phyloP scores from a whole-genome alignment of 2,797 vertebrate species.

The Pseudochirops corinnae region DNA sequence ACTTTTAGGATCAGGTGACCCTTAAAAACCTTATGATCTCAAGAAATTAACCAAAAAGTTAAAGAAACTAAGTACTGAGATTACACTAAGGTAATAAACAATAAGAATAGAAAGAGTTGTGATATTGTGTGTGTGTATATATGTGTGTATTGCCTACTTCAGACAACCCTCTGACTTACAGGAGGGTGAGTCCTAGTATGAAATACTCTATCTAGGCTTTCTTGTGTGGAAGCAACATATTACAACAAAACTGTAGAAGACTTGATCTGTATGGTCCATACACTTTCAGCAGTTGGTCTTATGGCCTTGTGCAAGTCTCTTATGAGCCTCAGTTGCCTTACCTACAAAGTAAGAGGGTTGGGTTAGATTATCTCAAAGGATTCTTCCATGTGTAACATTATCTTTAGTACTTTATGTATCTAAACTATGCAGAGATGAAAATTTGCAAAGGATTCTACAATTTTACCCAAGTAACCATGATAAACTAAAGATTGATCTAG shows the following conservation, averaged over 20 bases:
- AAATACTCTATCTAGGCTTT: neutral
- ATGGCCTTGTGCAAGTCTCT: neutral
- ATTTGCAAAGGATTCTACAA: neutral
- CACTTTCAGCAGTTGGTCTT: neutral
- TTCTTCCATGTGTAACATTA: neutral
- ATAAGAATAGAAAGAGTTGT: neutral
- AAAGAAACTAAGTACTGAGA: neutral
- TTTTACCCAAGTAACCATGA: neutral
- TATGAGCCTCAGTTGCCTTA: neutral
- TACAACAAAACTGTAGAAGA: neutral
- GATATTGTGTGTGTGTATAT: neutral
- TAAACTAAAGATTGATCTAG: neutral
- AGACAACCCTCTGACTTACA: neutral
- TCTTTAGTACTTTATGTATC: neutral
- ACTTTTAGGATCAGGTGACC: neutral
- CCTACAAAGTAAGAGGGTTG: neutral
- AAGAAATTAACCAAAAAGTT: neutral
- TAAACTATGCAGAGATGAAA: neutral
- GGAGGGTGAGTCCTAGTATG: neutral
- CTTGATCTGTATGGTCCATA: neutral
- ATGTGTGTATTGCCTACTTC: neutral
- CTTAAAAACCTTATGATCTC: neutral
- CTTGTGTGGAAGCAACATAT: neutral
- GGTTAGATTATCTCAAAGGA: neutral
- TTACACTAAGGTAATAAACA: neutral